Evolutionary conservation across 2,797 vertebrate species (phyloP).

Genomic region (Pseudochromis fuscus): DNA sequence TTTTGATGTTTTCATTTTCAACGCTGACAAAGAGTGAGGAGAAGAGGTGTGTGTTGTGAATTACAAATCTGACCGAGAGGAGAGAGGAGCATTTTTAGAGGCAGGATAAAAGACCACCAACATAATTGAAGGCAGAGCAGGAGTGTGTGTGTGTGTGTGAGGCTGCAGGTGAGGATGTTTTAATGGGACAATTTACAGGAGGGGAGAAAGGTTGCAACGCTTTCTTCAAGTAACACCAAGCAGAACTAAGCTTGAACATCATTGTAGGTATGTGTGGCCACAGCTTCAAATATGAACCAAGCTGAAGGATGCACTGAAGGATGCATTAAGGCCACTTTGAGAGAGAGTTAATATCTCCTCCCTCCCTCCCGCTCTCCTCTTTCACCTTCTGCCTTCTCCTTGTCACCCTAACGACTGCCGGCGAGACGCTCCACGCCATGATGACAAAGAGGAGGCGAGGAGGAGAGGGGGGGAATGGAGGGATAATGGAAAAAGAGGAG

Average conservation of each 20-base stretch:
- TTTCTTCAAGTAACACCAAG: slow-evolving; percentile 14
- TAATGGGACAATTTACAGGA: too few relatives aligned
- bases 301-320: slow-evolving; percentile 24
- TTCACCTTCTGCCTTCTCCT: slow-evolving; percentile 36
- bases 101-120: too few relatives aligned
- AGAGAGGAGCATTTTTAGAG: background rate
- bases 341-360: slow-evolving; percentile 31
- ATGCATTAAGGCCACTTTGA: slow-evolving; percentile 32
- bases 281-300: slow-evolving; percentile 21
- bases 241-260: too few relatives aligned
- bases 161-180: background rate
- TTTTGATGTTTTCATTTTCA: slow-evolving; percentile 7
- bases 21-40: background rate
- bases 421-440: slow-evolving; percentile 7
- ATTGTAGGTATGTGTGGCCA: background rate
- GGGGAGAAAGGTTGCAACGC: slow-evolving; percentile 1
- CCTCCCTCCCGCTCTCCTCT: slow-evolving; percentile 11
- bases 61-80: slow-evolving; percentile 13
- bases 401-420: slow-evolving; percentile 38
- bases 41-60: background rate
- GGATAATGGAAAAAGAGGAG: slow-evolving; percentile 33
- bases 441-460: slow-evolving; percentile 42
- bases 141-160: too few relatives aligned
- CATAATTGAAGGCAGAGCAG: background rate
- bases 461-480: slow-evolving; percentile 30